phyloP scores from a whole-genome alignment of 1,140 invertebrate genomes.

The Myzus persicae region DNA sequence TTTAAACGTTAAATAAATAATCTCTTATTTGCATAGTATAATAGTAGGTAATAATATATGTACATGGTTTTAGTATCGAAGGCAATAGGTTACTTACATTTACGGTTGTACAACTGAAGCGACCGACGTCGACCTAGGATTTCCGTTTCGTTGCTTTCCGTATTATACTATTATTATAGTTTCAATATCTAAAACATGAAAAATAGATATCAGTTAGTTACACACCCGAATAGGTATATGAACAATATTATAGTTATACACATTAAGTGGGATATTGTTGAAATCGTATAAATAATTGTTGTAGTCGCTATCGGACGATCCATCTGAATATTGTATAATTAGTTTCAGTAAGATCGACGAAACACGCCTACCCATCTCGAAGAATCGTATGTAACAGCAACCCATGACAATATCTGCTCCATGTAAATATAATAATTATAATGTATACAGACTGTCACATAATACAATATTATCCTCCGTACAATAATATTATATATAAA shows the following conservation, averaged over 20 bases:
- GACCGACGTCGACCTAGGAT: not conserved
- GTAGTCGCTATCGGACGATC: not conserved
- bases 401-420: too few relatives aligned
- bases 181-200: not conserved
- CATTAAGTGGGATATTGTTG: not conserved
- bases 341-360: not conserved
- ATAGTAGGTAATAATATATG: conserved; percentile 19
- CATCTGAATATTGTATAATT: not conserved
- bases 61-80: conserved; percentile 1
- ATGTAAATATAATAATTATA: too few relatives aligned
- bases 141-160: not conserved
- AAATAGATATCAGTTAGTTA: not conserved
- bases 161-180: not conserved
- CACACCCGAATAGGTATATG: not conserved
- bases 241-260: not conserved
- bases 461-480: too few relatives aligned
- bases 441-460: too few relatives aligned
- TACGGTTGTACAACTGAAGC: not conserved
- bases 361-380: not conserved
- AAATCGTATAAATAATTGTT: not conserved
- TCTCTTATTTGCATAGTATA: not conserved
- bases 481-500: too few relatives aligned
- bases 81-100: not conserved
- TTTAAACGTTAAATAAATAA: not conserved
- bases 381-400: not conserved